phyloP scores from a whole-genome alignment of 2,888 invertebrate genomes.

The Mantis religiosa region DNA sequence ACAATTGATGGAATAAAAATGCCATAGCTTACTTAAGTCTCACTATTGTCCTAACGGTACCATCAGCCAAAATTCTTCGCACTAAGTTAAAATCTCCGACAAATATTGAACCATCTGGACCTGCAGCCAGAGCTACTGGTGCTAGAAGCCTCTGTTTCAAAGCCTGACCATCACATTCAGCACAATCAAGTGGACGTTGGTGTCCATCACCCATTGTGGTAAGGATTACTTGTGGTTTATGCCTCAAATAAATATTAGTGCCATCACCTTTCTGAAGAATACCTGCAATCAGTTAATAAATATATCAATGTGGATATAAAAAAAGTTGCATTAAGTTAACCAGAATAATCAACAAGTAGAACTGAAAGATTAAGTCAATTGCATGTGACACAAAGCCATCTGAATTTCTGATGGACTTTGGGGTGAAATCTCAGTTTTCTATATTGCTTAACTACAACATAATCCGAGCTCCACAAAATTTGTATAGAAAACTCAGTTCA shows the following conservation, averaged over 20 bases:
- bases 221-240: slow-evolving; percentile 85
- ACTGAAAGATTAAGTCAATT: background rate
- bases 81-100: slow-evolving; percentile 95
- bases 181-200: slow-evolving; percentile 81
- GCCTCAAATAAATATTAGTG: slow-evolving; percentile 88
- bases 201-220: slow-evolving; percentile 90
- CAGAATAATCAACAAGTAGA: background rate
- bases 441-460: too few species aligned
- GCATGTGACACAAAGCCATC: too few species aligned
- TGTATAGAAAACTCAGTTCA: too few species aligned
- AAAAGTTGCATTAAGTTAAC: background rate
- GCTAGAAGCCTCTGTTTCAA: slow-evolving; percentile 78
- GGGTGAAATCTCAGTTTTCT: too few species aligned
- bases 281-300: slow-evolving; percentile 49
- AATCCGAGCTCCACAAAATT: too few species aligned
- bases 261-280: slow-evolving; percentile 97
- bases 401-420: too few species aligned
- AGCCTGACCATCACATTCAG: slow-evolving; percentile 75
- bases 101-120: slow-evolving; percentile 89
- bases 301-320: background rate
- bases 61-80: slow-evolving; percentile 80
- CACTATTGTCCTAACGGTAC: slow-evolving; percentile 74
- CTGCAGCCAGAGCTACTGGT: slow-evolving; percentile 87
- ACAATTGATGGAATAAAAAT: too few species aligned
- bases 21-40: slow-evolving; percentile 66